Evolutionary conservation across 2,888 invertebrate genomes (phyloP).

Genomic region (Limnephilus rhombicus): DNA sequence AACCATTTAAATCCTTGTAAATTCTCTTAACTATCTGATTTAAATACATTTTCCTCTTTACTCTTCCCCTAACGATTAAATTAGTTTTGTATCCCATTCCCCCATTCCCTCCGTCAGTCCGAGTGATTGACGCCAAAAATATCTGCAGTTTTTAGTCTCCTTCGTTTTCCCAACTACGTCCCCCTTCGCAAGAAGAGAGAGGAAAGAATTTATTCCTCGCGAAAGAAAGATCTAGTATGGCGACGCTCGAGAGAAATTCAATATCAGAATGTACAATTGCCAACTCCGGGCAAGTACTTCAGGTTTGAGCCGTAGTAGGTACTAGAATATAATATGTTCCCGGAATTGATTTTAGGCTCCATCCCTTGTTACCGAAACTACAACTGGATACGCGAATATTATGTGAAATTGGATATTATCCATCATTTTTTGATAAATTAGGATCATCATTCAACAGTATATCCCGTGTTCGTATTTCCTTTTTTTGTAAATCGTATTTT

Average conservation of each 20-base stretch:
- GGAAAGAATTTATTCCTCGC: slow-evolving; percentile 40
- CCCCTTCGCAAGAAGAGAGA: slow-evolving; percentile 52
- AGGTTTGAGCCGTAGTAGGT: slow-evolving; percentile 11
- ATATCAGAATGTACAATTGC: slow-evolving; percentile 54
- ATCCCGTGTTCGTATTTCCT: background rate
- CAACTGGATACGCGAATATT: slow-evolving; percentile 23
- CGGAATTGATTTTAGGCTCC: slow-evolving; percentile 41
- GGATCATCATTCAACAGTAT: slow-evolving; percentile 13
- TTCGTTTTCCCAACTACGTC: slow-evolving; percentile 61
- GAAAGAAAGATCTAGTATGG: slow-evolving; percentile 31
- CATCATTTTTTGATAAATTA: slow-evolving; percentile 37
- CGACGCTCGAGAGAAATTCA: slow-evolving; percentile 37
- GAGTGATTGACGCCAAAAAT: slow-evolving; percentile 44
- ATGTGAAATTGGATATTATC: slow-evolving; percentile 25
- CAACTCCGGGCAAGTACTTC: slow-evolving; percentile 12
- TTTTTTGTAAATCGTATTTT: background rate
- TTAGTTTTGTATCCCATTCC: slow-evolving; percentile 14
- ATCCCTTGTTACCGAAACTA: slow-evolving; percentile 35
- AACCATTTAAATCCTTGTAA: background rate
- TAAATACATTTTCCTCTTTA: background rate
- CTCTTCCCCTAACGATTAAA: slow-evolving; percentile 12
- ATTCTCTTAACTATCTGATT: background rate
- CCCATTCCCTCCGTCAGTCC: background rate
- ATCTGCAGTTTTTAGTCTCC: slow-evolving; percentile 42
- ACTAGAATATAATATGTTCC: slow-evolving; percentile 23